These are phyloP conservation scores for Piaya cayana DNA, from an alignment of 2,113 vertebrate species.

Conservation along the genomic window DNA sequence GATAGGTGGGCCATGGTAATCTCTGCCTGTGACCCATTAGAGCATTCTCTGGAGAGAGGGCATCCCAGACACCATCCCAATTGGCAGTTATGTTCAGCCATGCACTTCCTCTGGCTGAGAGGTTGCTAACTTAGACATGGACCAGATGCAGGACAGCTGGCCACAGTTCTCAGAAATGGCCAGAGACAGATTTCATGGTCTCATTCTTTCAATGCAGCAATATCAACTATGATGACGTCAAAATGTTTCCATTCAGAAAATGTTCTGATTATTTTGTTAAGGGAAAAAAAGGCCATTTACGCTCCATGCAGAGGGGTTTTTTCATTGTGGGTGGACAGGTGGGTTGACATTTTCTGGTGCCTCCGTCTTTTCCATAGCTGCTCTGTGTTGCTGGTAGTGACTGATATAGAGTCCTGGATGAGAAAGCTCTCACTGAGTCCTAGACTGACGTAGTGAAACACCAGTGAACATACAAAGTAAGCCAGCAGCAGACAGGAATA, in stretches of 20 bases:
- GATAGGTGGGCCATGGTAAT: not conserved
- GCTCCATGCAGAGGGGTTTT: not conserved
- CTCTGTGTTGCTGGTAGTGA: not conserved
- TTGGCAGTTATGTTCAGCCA: not conserved
- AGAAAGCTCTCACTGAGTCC: not conserved
- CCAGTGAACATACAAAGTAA: not conserved
- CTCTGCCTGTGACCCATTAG: not conserved
- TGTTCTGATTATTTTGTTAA: not conserved
- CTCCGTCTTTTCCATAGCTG: not conserved
- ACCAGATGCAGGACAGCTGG: not conserved
- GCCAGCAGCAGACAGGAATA: not conserved
- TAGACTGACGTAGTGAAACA: not conserved
- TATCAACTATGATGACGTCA: not conserved
- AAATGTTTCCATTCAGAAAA: not conserved
- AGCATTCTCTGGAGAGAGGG: not conserved
- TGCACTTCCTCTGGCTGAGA: not conserved
- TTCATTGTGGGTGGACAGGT: not conserved
- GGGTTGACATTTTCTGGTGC: not conserved
- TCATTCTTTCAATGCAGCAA: not conserved
- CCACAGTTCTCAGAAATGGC: not conserved
- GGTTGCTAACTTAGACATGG: rapidly evolving
- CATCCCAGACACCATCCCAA: not conserved
- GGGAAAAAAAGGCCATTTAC: not conserved
- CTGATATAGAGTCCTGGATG: not conserved
- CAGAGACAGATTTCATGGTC: not conserved